Evolutionary conservation across 1,140 invertebrate genomes (phyloP).

Genomic region (Pectinophora gossypiella): DNA sequence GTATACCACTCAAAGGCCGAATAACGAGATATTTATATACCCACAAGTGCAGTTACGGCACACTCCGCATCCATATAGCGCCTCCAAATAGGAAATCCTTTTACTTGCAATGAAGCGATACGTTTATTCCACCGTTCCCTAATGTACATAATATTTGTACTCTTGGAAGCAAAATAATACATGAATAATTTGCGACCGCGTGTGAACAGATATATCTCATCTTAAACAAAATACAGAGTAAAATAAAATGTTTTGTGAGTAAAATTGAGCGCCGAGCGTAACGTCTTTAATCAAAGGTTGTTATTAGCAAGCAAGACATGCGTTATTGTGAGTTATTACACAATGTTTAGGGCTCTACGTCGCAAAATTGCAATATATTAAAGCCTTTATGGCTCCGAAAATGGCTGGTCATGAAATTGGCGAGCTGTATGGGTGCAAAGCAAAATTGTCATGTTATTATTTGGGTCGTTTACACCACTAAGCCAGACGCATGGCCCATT

Average conservation of each 20-base stretch:
- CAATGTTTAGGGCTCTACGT: not conserved
- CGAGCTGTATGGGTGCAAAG: constrained; percentile 18
- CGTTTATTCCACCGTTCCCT: not conserved
- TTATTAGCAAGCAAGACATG: not conserved
- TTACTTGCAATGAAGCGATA: not conserved
- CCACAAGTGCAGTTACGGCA: constrained; percentile 12
- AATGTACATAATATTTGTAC: not conserved
- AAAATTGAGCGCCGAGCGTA: too few species aligned
- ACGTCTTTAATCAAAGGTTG: not conserved
- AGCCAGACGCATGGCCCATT: constrained; percentile 65
- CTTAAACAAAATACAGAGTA: too few species aligned
- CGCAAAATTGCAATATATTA: not conserved
- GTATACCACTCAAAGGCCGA: constrained; percentile 36
- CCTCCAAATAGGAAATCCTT: not conserved
- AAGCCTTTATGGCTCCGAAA: not conserved
- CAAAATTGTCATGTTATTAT: constrained; percentile 59
- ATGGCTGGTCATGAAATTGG: not conserved
- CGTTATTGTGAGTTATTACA: not conserved
- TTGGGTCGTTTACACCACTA: constrained; percentile 55
- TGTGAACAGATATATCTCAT: too few species aligned
- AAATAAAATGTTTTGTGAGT: too few species aligned
- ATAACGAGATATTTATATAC: constrained; percentile 59
- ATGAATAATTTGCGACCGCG: too few species aligned
- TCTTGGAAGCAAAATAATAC: not conserved
- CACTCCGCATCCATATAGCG: constrained; percentile 1